phyloP scores from a whole-genome alignment of 1,140 invertebrate species.

The Globodera rostochiensis region DNA sequence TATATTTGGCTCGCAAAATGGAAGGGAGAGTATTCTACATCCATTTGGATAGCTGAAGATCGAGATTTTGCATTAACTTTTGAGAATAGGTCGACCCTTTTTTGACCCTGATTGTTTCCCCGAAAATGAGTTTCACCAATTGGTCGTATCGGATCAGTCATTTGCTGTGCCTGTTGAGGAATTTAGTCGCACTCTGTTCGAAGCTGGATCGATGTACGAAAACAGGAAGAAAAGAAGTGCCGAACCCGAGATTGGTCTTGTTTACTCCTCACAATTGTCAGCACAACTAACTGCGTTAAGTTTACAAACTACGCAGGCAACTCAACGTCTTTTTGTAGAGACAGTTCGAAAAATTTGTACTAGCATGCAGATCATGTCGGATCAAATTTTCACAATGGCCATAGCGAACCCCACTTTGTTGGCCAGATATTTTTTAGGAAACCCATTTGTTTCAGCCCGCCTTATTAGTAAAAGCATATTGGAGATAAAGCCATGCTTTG shows the following conservation, averaged over 20 bases:
- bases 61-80: constrained; percentile 11
- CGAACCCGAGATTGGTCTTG: background rate
- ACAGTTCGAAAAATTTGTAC: background rate
- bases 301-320: background rate
- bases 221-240: background rate
- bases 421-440: constrained; percentile 11
- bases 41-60: background rate
- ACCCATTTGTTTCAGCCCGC: background rate
- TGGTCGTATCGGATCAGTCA: background rate
- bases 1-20: background rate
- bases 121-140: background rate
- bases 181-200: background rate
- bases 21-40: background rate
- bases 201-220: no score
- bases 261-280: constrained; percentile 4
- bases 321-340: constrained; percentile 7
- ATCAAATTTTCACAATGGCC: background rate
- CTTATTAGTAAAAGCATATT: background rate
- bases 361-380: no score
- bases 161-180: constrained; percentile 5
- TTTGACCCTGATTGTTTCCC: background rate
- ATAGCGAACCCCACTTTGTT: constrained; percentile 9
- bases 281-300: constrained; percentile 10
- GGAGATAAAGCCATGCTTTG: constrained; percentile 6
- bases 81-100: constrained; percentile 1